phyloP scores from a whole-genome alignment of 2,113 vertebrate genomes.

The Plotosus lineatus region DNA sequence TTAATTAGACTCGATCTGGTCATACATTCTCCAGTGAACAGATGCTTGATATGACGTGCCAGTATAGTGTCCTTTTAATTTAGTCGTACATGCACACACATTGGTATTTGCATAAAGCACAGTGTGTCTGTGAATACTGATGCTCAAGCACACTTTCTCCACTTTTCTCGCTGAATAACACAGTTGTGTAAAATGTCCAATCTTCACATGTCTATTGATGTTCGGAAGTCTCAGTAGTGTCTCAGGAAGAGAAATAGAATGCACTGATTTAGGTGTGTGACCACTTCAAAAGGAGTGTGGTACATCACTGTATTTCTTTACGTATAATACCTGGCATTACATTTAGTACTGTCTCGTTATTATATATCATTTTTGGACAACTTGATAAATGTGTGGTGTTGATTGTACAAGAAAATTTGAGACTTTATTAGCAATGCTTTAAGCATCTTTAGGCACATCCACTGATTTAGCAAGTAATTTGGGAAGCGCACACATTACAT shows the following conservation, averaged over 20 bases:
- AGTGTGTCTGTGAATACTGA: conserved; percentile 1
- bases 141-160: conserved; percentile 10
- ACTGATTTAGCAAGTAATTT: too few species aligned
- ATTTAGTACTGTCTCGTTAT: not conserved
- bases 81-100: conserved; percentile 4
- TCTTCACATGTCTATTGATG: not conserved
- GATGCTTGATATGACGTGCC: conserved; percentile 43
- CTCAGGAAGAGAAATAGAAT: not conserved
- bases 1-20: conserved; percentile 41
- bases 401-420: too few species aligned
- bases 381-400: too few species aligned
- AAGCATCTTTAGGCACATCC: not conserved
- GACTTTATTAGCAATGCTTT: not conserved
- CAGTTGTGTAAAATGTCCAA: not conserved
- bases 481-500: too few species aligned
- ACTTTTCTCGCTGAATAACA: not conserved
- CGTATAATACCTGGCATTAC: too few species aligned
- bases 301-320: not conserved
- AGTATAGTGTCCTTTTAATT: conserved; percentile 36
- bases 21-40: conserved; percentile 20
- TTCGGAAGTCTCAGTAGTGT: not conserved
- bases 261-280: not conserved
- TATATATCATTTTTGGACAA: not conserved
- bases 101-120: conserved; percentile 17
- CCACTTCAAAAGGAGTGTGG: not conserved